phyloP scores from a whole-genome alignment of 92 coral and sea anemone genomes.

The Nematostella vectensis region DNA sequence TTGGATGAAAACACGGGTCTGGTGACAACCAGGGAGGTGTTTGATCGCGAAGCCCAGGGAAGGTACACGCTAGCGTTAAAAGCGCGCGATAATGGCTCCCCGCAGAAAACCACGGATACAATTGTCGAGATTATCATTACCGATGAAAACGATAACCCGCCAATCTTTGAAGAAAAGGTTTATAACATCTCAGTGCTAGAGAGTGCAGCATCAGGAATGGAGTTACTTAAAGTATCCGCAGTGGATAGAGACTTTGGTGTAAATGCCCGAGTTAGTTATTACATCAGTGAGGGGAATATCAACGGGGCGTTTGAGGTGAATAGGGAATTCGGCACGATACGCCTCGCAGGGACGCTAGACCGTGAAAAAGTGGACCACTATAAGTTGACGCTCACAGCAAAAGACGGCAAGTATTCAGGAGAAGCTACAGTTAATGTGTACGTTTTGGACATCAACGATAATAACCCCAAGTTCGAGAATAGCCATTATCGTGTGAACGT shows the following conservation, averaged over 20 bases:
- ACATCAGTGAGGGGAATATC: conserved; percentile 69
- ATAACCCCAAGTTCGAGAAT: conserved; percentile 63
- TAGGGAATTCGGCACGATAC: conserved; percentile 61
- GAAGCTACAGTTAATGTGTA: conserved; percentile 50
- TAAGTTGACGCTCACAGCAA: conserved; percentile 56
- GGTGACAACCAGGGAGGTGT: conserved; percentile 53
- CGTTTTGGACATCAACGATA: conserved; percentile 68
- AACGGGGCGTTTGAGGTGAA: conserved; percentile 68
- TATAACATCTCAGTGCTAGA: conserved; percentile 64
- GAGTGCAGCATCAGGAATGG: conserved; percentile 39
- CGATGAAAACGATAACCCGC: conserved; percentile 78
- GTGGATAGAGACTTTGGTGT: conserved; percentile 67
- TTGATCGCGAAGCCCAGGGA: conserved; percentile 65
- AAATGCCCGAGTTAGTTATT: conserved; percentile 64
- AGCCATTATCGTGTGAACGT: conserved; percentile 40
- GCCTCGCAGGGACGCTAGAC: conserved; percentile 61
- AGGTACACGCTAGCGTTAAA: conserved; percentile 50
- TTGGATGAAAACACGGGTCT: conserved; percentile 50
- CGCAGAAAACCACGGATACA: conserved; percentile 25
- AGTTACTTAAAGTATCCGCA: conserved; percentile 56
- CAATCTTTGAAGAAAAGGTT: conserved; percentile 40
- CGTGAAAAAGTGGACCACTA: conserved; percentile 60
- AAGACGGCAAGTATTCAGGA: conserved; percentile 83
- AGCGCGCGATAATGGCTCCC: conserved; percentile 67
- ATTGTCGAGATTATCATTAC: conserved; percentile 53